Base-by-base conservation (phyloP, 2,113 vertebrate genomes). In the Odocoileus hemionus region DNA sequence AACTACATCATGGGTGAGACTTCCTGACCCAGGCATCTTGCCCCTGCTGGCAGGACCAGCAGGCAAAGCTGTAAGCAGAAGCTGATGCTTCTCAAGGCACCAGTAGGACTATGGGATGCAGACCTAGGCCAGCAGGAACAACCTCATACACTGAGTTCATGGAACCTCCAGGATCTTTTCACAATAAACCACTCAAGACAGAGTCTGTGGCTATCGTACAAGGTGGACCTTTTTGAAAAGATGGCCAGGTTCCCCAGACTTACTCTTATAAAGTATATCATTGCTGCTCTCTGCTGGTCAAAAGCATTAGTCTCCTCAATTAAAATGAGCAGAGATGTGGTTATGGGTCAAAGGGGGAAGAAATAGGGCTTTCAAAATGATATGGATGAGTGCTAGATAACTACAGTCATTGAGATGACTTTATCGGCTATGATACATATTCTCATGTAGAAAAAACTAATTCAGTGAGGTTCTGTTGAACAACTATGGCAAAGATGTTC, bases 241-340 rank as follows among this genome's bases (percentile, higher is more conserved):
- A 98, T 97, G 97, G 86, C 76, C 91, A 96, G 26, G 47, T 82
- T 96, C 54, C 60, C 39, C 21, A 97, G 87, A 55, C 28, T 97
- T 47, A 26, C 16, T 94, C 55, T 57, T 90, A n/a, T 95, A 98
- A 60, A 97, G 60, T 90, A 96, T 98, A 98, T 98, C 98, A 98
- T 89, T 99, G 98, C 99, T 99, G 99, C 99, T 98, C 98, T 99
- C 99, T 99, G 98, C 98, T 99, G 99, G 99, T 95, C 96, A 98
- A 97, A 98, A 30, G n/a, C 85, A 97, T 98, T 98, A 98, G 96
- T 98, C 79, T 89, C 91, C 91, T 93, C 89, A 39, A 89, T 95
- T 95, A 97, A 97, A 55, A 15, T 33, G 12, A 88, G 7, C 36
- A 79, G 64, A 94, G 19, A 74, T 43, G 14, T 82, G 11, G 58